Evolutionary conservation across 92 coral and sea anemone species (phyloP).

Genomic region (Phenganax subtilis): DNA sequence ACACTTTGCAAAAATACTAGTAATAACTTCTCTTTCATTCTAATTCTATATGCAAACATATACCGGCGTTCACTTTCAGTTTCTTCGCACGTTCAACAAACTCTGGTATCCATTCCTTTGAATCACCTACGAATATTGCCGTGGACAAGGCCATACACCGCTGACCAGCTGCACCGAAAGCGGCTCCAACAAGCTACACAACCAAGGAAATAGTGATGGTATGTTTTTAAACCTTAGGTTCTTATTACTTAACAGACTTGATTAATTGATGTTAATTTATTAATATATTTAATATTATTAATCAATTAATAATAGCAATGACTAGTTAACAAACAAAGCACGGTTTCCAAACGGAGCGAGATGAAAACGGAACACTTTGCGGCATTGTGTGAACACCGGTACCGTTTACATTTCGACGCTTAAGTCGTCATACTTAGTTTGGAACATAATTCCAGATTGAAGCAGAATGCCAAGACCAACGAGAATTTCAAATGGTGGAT

Average conservation of each 20-base stretch:
- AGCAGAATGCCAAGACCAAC: no score
- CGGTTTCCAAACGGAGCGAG: no score
- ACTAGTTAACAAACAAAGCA: no score
- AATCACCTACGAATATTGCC: slow-evolving; percentile 96
- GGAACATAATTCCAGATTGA: no score
- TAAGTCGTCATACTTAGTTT: no score
- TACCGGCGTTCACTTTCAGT: slow-evolving; percentile 86
- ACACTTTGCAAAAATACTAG: no score
- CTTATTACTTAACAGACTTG: neutral
- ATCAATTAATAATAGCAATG: no score
- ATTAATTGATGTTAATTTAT: neutral
- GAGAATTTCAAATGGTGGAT: no score
- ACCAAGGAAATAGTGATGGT: neutral
- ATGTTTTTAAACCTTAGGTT: neutral
- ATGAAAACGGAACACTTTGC: no score
- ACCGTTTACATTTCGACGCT: no score
- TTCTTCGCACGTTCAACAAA: slow-evolving; percentile 74
- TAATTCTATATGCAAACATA: neutral
- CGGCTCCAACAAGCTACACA: slow-evolving; percentile 89
- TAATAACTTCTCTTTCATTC: neutral
- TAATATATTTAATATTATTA: no score
- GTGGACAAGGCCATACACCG: slow-evolving; percentile 98
- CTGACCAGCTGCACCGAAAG: slow-evolving; percentile 99
- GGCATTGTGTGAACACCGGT: no score
- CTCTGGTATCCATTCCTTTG: slow-evolving; percentile 98